Evolutionary conservation across 2,113 vertebrate genomes (phyloP).

Genomic region (Callithrix jacchus): DNA sequence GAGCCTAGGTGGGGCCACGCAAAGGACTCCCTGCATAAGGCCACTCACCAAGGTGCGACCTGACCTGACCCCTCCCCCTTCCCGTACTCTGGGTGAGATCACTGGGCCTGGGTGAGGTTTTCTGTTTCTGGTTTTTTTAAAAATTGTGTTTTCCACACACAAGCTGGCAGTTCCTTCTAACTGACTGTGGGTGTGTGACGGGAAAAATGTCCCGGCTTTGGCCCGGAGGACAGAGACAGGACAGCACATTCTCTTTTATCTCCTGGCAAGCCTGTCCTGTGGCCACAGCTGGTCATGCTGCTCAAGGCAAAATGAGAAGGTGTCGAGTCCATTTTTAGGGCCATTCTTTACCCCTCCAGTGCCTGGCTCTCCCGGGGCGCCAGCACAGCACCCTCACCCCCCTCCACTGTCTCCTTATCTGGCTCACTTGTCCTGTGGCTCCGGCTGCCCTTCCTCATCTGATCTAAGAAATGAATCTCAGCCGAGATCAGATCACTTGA

Average conservation of each 20-base stretch:
- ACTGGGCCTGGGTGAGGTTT: background rate
- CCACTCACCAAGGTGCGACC: too few species aligned
- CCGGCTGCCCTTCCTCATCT: background rate
- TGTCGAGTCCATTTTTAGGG: accelerated
- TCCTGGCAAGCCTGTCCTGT: background rate
- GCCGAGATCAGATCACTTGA: background rate
- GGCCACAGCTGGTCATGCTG: background rate
- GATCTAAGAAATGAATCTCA: background rate
- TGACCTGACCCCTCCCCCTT: background rate
- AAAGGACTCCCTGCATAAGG: background rate
- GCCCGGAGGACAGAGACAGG: background rate
- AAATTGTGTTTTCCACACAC: background rate
- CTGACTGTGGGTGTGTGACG: background rate
- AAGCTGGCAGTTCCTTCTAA: background rate
- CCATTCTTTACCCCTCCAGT: too few species aligned
- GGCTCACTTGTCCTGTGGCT: background rate
- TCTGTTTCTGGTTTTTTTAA: background rate
- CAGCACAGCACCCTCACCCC: too few species aligned
- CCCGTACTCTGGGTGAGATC: background rate
- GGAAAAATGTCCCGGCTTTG: background rate
- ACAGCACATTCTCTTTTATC: background rate
- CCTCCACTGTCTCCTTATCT: background rate
- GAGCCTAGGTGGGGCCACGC: background rate
- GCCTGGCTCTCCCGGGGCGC: background rate
- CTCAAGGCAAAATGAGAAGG: background rate